Evolutionary conservation across 2,797 vertebrate genomes (phyloP).

Genomic region (Cottoperca gobio): DNA sequence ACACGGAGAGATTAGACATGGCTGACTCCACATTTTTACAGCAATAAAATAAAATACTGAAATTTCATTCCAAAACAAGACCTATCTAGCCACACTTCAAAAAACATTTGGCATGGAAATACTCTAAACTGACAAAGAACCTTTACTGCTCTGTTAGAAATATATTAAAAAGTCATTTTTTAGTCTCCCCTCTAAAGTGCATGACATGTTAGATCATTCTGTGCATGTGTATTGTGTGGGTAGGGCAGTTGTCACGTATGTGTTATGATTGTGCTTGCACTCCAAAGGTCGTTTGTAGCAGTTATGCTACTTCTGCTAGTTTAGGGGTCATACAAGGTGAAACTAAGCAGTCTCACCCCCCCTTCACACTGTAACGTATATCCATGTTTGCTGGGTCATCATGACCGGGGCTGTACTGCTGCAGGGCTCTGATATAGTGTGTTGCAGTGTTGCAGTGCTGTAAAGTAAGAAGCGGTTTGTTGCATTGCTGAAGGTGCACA

Average conservation of each 20-base stretch:
- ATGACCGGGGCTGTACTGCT: slow-evolving; percentile 56
- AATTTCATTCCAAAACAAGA: slow-evolving; percentile 22
- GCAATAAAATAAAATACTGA: background rate
- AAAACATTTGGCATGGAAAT: slow-evolving; percentile 18
- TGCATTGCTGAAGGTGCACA: slow-evolving; percentile 70
- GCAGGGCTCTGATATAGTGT: slow-evolving; percentile 60
- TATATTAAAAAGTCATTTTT: slow-evolving; percentile 7
- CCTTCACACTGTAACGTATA: slow-evolving; percentile 36
- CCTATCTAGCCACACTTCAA: background rate
- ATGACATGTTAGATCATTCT: slow-evolving; percentile 3
- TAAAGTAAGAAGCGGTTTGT: slow-evolving; percentile 51
- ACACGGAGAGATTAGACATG: slow-evolving; percentile 25
- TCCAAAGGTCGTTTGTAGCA: slow-evolving; percentile 69
- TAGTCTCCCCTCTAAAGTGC: background rate
- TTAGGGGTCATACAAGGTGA: slow-evolving; percentile 66
- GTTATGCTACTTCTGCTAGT: slow-evolving; percentile 48
- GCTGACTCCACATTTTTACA: slow-evolving; percentile 36
- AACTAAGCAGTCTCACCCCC: slow-evolving; percentile 22
- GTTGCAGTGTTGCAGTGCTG: slow-evolving; percentile 62
- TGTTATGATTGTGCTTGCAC: slow-evolving; percentile 39
- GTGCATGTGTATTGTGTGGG: background rate
- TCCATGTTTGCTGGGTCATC: slow-evolving; percentile 70
- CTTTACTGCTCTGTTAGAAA: background rate
- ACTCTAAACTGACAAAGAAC: slow-evolving; percentile 7
- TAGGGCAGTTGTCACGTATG: slow-evolving; percentile 33